These are phyloP conservation scores for Pangasius mekongensis DNA, from an alignment of 2,797 vertebrate genomes.

Conservation along the genomic window DNA sequence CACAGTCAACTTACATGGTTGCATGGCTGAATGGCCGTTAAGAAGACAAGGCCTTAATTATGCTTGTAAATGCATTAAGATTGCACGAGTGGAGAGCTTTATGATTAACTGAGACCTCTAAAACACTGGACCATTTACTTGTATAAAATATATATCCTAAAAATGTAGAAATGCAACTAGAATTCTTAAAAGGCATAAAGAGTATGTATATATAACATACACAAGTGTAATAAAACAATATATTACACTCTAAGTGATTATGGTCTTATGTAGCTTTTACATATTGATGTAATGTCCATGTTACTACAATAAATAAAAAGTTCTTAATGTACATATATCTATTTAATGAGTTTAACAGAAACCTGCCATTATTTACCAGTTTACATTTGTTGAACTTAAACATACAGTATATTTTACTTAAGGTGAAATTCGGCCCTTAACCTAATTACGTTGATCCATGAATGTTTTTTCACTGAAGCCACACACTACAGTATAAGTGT, in stretches of 20 bases:
- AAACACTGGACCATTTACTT: background rate
- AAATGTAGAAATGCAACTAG: background rate
- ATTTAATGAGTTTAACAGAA: background rate
- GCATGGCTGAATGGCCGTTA: background rate
- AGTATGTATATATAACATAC: too few relatives aligned
- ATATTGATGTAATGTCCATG: too few relatives aligned
- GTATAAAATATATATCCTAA: background rate
- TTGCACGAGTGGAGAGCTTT: background rate
- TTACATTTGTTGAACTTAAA: background rate
- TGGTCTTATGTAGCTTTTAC: too few relatives aligned
- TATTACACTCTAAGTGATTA: background rate
- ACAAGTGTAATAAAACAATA: background rate
- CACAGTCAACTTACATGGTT: background rate
- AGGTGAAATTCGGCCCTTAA: background rate
- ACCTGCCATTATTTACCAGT: background rate
- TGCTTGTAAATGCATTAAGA: background rate
- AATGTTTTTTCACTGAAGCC: background rate
- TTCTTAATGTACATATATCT: background rate
- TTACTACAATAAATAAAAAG: background rate
- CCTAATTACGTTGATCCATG: background rate
- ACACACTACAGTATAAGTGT: background rate
- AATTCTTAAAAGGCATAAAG: background rate
- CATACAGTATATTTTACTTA: background rate
- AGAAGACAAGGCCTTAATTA: background rate
- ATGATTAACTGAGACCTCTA: too few relatives aligned